phyloP scores from a whole-genome alignment of 2,113 vertebrate species.

The Corythaixoides concolor region DNA sequence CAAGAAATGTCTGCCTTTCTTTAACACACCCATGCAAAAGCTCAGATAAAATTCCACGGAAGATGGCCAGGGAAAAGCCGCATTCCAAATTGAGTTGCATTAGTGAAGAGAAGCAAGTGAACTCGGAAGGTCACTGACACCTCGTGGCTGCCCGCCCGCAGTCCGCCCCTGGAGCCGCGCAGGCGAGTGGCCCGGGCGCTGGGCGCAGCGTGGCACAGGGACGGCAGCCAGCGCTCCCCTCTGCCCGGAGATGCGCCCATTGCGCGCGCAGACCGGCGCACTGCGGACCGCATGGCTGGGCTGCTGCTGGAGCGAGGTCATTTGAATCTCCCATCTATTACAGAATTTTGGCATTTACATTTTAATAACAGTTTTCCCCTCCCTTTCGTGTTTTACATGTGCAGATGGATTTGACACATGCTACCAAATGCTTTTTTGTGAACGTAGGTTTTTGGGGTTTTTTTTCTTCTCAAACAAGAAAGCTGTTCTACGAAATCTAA shows the following conservation, averaged over 20 bases:
- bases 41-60: neutral
- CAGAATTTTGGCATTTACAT: neutral
- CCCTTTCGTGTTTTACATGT: neutral
- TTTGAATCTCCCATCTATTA: neutral
- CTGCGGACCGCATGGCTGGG: fast-evolving
- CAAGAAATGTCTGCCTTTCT: neutral
- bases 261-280: fast-evolving
- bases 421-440: neutral
- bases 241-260: neutral
- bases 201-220: neutral
- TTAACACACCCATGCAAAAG: neutral
- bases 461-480: neutral
- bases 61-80: neutral
- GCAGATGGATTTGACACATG: constrained; percentile 24
- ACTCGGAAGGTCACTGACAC: neutral
- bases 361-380: neutral
- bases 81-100: neutral
- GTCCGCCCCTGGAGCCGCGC: neutral
- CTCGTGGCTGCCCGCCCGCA: neutral
- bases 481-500: neutral
- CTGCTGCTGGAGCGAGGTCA: neutral
- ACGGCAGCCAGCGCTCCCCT: neutral
- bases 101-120: neutral
- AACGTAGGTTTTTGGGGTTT: neutral
- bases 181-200: neutral